phyloP scores from a whole-genome alignment of 2,113 vertebrate genomes.

The Crotophaga sulcirostris region DNA sequence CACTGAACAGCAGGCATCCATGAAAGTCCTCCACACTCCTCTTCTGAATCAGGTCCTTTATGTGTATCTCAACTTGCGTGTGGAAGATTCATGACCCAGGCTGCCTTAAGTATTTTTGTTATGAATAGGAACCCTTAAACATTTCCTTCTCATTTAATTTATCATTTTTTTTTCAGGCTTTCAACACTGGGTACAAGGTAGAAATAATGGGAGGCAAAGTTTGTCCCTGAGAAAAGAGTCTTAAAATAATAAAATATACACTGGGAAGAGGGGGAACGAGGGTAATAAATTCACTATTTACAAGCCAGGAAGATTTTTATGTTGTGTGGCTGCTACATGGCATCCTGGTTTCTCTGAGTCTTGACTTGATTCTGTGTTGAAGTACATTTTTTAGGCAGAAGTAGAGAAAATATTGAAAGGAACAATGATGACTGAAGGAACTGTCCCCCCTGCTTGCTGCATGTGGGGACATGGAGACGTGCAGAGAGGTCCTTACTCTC shows the following conservation, averaged over 20 bases:
- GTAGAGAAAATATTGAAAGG: background rate
- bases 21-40: background rate
- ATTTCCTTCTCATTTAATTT: slow-evolving; percentile 68
- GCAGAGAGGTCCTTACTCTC: background rate
- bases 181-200: slow-evolving; percentile 29
- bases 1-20: background rate
- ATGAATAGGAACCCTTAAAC: slow-evolving; percentile 69
- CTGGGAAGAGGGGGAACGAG: background rate
- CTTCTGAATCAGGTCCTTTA: slow-evolving; percentile 63
- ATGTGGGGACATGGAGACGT: background rate
- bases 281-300: background rate
- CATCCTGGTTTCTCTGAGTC: background rate
- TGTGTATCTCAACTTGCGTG: background rate
- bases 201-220: slow-evolving; percentile 1
- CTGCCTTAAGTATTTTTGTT: slow-evolving; percentile 55
- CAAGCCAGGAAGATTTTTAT: background rate
- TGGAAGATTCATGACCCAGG: slow-evolving; percentile 51
- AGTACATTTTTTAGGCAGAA: background rate
- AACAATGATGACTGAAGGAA: accelerated
- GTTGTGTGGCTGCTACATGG: background rate
- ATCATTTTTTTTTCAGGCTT: slow-evolving; percentile 48
- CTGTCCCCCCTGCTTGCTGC: accelerated
- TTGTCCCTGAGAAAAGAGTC: slow-evolving; percentile 22
- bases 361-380: background rate
- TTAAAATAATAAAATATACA: slow-evolving; percentile 23